phyloP scores from a whole-genome alignment of 2,113 vertebrate genomes.

The Hemibagrus wyckioides region DNA sequence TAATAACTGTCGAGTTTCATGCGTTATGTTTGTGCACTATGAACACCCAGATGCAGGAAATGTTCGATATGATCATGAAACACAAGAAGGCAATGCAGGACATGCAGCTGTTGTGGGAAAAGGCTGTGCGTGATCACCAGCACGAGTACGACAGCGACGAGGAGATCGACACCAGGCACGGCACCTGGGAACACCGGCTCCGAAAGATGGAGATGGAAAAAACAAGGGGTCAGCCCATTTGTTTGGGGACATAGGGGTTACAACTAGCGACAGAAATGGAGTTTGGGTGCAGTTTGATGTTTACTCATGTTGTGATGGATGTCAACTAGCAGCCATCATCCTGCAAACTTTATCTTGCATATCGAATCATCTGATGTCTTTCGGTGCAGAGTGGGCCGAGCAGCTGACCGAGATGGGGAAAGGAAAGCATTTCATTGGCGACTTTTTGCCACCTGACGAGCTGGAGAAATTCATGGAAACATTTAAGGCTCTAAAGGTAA shows the following conservation, averaged over 20 bases:
- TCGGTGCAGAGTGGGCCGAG: constrained; percentile 90
- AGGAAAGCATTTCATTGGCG: constrained; percentile 97
- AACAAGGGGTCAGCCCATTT: constrained; percentile 78
- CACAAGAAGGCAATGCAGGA: constrained; percentile 96
- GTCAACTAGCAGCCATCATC: neutral
- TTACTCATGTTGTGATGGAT: neutral
- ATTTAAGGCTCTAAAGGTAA: constrained; percentile 94
- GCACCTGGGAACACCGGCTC: constrained; percentile 97
- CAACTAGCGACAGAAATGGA: neutral
- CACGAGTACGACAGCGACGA: constrained; percentile 97
- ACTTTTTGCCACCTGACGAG: constrained; percentile 94
- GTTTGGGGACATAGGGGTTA: neutral
- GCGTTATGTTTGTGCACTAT: neutral
- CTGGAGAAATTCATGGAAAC: constrained; percentile 99
- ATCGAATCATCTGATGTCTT: neutral
- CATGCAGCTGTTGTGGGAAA: constrained; percentile 96
- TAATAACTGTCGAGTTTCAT: neutral
- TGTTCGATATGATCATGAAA: constrained; percentile 98
- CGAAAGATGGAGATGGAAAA: constrained; percentile 98
- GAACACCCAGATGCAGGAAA: constrained; percentile 93
- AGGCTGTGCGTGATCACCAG: constrained; percentile 86
- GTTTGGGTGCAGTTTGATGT: no score
- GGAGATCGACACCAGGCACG: constrained; percentile 85
- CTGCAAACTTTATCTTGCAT: neutral
- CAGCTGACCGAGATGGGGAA: constrained; percentile 97